These are phyloP conservation scores for Troides oblongomaculatus DNA, from an alignment of 2,888 invertebrate genomes.

Conservation along the genomic window DNA sequence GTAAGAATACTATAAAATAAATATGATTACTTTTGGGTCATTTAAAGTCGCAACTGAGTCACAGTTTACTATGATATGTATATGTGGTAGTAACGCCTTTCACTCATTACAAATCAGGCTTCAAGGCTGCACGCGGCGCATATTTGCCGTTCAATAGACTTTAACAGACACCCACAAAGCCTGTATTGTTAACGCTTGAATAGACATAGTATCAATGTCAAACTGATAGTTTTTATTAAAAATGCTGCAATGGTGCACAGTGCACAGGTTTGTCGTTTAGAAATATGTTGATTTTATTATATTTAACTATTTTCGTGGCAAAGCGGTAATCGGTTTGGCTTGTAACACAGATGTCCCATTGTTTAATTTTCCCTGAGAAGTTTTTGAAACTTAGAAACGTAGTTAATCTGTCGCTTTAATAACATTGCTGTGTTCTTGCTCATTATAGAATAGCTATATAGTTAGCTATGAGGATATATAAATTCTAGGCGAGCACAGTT, in stretches of 20 bases:
- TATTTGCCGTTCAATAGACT: slow-evolving; percentile 56
- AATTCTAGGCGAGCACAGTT: too few relatives aligned
- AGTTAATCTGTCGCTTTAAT: too few relatives aligned
- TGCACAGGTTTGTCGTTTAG: neutral
- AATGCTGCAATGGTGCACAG: slow-evolving; percentile 1
- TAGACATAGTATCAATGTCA: slow-evolving; percentile 25
- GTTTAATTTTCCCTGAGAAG: too few relatives aligned
- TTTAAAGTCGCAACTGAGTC: slow-evolving; percentile 60
- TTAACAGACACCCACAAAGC: slow-evolving; percentile 44
- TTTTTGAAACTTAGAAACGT: too few relatives aligned
- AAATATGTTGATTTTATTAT: neutral
- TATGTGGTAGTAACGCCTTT: slow-evolving; percentile 56
- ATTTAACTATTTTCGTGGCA: neutral
- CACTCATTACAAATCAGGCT: slow-evolving; percentile 69
- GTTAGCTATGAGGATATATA: too few relatives aligned
- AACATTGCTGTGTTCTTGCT: too few relatives aligned
- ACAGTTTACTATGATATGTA: slow-evolving; percentile 51
- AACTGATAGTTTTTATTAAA: slow-evolving; percentile 15
- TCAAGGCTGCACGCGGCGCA: slow-evolving; percentile 56
- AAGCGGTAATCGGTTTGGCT: too few relatives aligned
- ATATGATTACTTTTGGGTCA: slow-evolving; percentile 21
- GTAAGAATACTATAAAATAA: neutral
- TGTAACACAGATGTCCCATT: too few relatives aligned
- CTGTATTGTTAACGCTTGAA: slow-evolving; percentile 47
- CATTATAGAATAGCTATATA: too few relatives aligned